A percentile compares a stretch with the other conserved stretches of the same genome.
phyloP scores from a whole-genome alignment of 2,113 vertebrate genomes.

The Pomatorhinus ruficollis region DNA sequence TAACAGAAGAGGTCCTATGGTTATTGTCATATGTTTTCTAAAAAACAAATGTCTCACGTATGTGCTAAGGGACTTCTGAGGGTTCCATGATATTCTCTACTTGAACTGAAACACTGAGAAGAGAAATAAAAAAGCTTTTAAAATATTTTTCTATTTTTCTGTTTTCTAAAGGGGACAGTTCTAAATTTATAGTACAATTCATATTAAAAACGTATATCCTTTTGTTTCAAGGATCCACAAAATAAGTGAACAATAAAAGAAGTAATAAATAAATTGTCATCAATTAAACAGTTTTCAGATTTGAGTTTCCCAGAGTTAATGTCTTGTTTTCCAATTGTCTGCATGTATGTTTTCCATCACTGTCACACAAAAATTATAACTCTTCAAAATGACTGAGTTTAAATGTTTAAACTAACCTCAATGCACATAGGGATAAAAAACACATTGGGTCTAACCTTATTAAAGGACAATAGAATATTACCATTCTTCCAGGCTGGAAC shows the following conservation, averaged over 20 bases:
- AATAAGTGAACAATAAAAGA: not conserved
- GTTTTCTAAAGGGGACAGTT: not conserved
- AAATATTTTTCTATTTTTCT: not conserved
- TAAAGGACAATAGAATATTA: not conserved
- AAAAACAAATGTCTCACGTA: not conserved
- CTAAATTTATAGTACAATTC: not conserved
- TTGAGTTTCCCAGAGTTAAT: not conserved
- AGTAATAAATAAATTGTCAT: not conserved
- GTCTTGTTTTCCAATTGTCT: not conserved
- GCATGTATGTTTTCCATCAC: not conserved
- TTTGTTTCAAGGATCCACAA: not conserved
- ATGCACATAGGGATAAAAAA: not conserved
- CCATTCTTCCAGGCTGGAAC: not conserved
- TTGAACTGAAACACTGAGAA: not conserved
- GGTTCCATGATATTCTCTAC: not conserved
- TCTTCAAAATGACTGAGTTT: not conserved
- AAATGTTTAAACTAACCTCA: not conserved
- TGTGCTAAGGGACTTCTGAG: not conserved
- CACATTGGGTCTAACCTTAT: not conserved
- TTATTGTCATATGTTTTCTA: not conserved
- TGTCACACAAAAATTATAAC: not conserved
- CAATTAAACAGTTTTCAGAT: not conserved
- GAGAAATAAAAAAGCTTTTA: not conserved
- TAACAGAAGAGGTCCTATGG: not conserved
- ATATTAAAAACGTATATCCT: accelerated